Evolutionary conservation across 2,888 invertebrate species (phyloP).

Genomic region (Drosophila testacea): DNA sequence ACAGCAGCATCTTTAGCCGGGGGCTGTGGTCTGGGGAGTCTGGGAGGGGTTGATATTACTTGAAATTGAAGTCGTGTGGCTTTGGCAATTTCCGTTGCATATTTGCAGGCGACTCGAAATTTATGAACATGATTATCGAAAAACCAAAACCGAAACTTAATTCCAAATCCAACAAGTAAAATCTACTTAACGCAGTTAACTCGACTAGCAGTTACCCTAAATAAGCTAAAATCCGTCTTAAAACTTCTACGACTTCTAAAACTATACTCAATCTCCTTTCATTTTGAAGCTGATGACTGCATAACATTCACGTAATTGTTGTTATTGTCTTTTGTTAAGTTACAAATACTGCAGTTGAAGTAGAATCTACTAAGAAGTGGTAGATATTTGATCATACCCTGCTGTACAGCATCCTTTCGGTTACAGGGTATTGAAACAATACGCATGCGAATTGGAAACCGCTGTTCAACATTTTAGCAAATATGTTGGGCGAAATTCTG

Average conservation of each 20-base stretch:
- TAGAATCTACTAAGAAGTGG: too few relatives aligned
- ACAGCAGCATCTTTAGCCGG: conserved; percentile 37
- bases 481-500: conserved; percentile 35
- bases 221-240: too few relatives aligned
- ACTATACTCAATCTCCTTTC: too few relatives aligned
- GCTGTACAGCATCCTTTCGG: too few relatives aligned
- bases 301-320: too few relatives aligned
- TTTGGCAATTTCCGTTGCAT: conserved; percentile 76
- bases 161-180: conserved; percentile 27
- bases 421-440: conserved; percentile 47
- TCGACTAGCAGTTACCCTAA: conserved; percentile 13
- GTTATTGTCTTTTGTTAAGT: too few relatives aligned
- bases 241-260: too few relatives aligned
- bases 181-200: neutral
- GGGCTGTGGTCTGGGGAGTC: conserved; percentile 7
- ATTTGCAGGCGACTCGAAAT: conserved; percentile 71
- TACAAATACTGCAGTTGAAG: too few relatives aligned
- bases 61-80: conserved; percentile 67
- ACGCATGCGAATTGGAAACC: conserved; percentile 48
- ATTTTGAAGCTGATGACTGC: too few relatives aligned
- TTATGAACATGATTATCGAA: conserved; percentile 70
- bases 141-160: conserved; percentile 35
- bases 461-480: conserved; percentile 41
- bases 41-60: conserved; percentile 21
- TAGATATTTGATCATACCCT: neutral